Base-by-base conservation (phyloP, 2,113 vertebrate genomes). In the Trochalopteron elliotii region DNA sequence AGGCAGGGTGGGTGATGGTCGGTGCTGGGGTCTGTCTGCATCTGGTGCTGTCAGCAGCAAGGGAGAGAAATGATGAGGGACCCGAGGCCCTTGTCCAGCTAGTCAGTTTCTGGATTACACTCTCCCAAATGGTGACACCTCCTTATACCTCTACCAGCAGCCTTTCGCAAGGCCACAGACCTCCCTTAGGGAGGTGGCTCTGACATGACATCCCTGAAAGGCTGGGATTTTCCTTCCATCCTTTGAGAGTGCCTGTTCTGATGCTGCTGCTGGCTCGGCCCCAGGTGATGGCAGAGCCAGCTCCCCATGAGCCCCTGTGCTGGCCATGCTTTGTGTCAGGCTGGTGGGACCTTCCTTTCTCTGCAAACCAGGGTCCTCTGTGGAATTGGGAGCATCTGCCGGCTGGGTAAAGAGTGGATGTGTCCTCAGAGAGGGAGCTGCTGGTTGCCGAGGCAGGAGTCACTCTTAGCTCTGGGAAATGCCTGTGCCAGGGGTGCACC, bases 31-130 rank as follows among this genome's bases (percentile, higher is more conserved):
- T 53, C 68, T 6, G 3, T 17, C 64, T 11, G 3, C 4, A 1
- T 16, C 49, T 1, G 0, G 31, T 4, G 3, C 60, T 50, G 25
- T 55, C 8, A 3, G 37, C 60, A 68, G 52, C 2, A 4, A 53
- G 12, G 22, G 37, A 67, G 15, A 61, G 45, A 52, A 82, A 11
- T 6, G 10, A 42, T 12, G 31, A 72, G 21, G 24, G 25, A 28
- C 0, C 2, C 3, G 40, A 74, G 28, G 39, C n/a, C 15, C 52
- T 68, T 69, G 39, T 21, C 61, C 55, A 76, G 59, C 6, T 33
- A 11, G 31, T 31, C 35, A 50, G 16, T 9, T 60, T 77, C 39
- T 61, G 35, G 37, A 33, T 37, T 28, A 8, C 2, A 1, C 23
- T 57, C 7, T 86, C 68, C 31, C 13, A 33, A 33, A 28, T 5